Evolutionary conservation across 2,797 vertebrate genomes (phyloP).

Genomic region (Pseudocheirus occidentalis): DNA sequence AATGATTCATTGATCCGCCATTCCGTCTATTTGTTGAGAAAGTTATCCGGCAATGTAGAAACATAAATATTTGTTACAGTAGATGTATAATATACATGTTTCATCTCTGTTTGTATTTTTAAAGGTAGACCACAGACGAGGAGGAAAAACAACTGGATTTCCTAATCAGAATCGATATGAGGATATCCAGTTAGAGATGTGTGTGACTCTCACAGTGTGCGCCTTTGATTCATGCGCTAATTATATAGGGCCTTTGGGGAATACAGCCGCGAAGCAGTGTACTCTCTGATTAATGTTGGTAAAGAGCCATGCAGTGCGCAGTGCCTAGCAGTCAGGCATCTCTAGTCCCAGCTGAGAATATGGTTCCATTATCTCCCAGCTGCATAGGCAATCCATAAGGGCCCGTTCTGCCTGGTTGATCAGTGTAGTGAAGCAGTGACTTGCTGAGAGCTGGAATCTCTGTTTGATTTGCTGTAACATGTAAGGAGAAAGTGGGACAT

Average conservation of each 20-base stretch:
- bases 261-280: slow-evolving; percentile 72
- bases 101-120: not conserved
- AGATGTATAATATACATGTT: accelerated
- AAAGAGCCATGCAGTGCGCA: slow-evolving; percentile 75
- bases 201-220: slow-evolving; percentile 60
- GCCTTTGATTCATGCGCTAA: slow-evolving; percentile 76
- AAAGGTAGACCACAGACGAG: not conserved
- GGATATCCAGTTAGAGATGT: slow-evolving; percentile 56
- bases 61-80: not conserved
- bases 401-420: slow-evolving; percentile 87
- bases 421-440: slow-evolving; percentile 77
- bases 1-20: not conserved
- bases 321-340: slow-evolving; percentile 77
- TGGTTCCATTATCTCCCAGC: slow-evolving; percentile 83
- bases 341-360: slow-evolving; percentile 82
- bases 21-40: not conserved
- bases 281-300: slow-evolving; percentile 82
- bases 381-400: slow-evolving; percentile 81
- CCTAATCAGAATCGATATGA: slow-evolving; percentile 26
- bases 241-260: slow-evolving; percentile 77
- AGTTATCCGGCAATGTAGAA: not conserved
- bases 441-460: slow-evolving; percentile 72
- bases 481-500: slow-evolving; percentile 79
- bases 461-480: slow-evolving; percentile 68
- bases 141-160: slow-evolving; percentile 47